A percentile compares a stretch with the other conserved stretches of the same genome.
Evolutionary conservation across 2,113 vertebrate species (phyloP).

Genomic region (Cacatua alba): DNA sequence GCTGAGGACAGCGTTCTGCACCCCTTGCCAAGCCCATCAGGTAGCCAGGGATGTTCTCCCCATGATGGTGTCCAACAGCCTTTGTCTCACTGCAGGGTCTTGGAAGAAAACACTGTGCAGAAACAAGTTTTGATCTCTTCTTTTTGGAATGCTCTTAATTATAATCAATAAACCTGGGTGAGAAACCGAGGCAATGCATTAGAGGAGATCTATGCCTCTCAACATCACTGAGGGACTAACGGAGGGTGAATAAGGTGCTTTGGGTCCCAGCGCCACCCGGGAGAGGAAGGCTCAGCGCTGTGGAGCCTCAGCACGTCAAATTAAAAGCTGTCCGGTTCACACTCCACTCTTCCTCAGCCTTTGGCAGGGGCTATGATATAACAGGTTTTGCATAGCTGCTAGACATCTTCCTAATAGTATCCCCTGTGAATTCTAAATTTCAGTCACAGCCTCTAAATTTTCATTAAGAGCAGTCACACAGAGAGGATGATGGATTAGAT

Average conservation of each 20-base stretch:
- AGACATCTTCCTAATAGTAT: slow-evolving; percentile 62
- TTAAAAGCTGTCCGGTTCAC: neutral
- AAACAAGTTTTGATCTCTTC: neutral
- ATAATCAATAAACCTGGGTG: neutral
- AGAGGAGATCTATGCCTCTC: neutral
- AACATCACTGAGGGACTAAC: neutral
- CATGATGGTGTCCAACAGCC: neutral
- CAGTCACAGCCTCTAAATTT: slow-evolving; percentile 73
- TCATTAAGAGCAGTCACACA: slow-evolving; percentile 72
- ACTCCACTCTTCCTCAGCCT: neutral
- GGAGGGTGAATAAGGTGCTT: neutral
- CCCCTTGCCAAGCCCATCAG: rapidly evolving
- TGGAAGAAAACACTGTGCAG: neutral
- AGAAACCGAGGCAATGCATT: rapidly evolving
- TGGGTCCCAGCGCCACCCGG: neutral
- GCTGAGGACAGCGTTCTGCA: rapidly evolving
- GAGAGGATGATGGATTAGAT: slow-evolving; percentile 74
- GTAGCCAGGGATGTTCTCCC: neutral
- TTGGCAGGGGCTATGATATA: slow-evolving; percentile 34
- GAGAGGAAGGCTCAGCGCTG: neutral
- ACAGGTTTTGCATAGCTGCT: slow-evolving; percentile 51
- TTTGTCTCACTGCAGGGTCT: neutral
- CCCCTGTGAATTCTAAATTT: slow-evolving; percentile 73
- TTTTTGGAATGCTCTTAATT: neutral
- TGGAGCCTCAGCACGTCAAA: rapidly evolving